These are phyloP conservation scores for Arrhamphus sclerolepis DNA, from an alignment of 2,797 vertebrate genomes.

Conservation along the genomic window DNA sequence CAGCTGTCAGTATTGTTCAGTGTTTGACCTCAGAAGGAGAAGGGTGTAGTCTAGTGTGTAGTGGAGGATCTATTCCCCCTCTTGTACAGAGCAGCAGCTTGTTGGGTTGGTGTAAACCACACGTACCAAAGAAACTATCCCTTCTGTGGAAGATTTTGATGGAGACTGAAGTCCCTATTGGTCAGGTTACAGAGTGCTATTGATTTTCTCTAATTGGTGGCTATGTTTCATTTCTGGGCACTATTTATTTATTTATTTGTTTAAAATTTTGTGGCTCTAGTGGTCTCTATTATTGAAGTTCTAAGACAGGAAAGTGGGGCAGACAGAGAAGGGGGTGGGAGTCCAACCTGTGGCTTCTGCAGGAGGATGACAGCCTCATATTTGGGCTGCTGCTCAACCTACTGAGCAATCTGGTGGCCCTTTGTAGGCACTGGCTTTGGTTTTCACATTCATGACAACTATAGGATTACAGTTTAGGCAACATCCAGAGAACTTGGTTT, in stretches of 20 bases:
- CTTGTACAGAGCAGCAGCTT: conserved; percentile 65
- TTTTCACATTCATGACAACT: conserved; percentile 16
- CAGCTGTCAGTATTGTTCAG: conserved; percentile 96
- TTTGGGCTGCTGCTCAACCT: too few relatives aligned
- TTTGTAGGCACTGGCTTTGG: too few relatives aligned
- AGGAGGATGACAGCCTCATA: too few relatives aligned
- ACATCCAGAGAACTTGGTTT: not conserved
- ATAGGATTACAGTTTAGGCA: not conserved
- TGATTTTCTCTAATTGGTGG: conserved; percentile 47
- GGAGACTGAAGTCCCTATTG: conserved; percentile 47
- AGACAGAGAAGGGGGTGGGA: too few relatives aligned
- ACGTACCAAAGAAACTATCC: conserved; percentile 74
- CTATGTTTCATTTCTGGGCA: conserved; percentile 21
- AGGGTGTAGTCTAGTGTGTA: conserved; percentile 51
- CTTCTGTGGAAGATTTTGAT: conserved; percentile 65
- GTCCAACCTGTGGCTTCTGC: too few relatives aligned
- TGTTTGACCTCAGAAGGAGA: conserved; percentile 82
- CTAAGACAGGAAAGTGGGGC: too few relatives aligned
- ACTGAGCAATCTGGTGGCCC: too few relatives aligned
- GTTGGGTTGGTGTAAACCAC: conserved; percentile 75
- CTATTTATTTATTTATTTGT: conserved; percentile 8
- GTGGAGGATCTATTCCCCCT: conserved; percentile 60
- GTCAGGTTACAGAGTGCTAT: conserved; percentile 70
- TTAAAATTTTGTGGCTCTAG: too few relatives aligned
- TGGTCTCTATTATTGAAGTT: too few relatives aligned